Percentiles rank a stretch among this genome's conserved stretches.
Conservation (phyloP, 2,113 vertebrate genomes). For the Callopanchax toddi region DNA sequence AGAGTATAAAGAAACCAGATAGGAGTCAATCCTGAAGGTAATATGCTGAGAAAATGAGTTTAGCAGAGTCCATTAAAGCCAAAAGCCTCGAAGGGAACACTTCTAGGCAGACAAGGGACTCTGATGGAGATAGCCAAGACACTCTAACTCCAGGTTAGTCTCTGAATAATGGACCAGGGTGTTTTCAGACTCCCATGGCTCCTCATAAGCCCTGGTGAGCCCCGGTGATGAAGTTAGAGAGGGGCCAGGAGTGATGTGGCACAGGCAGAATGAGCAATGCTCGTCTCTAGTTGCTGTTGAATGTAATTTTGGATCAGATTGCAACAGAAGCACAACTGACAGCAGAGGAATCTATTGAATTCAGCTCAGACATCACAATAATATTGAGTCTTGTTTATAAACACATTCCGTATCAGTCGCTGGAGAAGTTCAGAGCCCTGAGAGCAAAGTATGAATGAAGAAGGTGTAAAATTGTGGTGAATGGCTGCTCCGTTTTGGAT, state of each 20-base stretch:
- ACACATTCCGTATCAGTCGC: conserved; percentile 67
- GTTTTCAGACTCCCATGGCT: conserved; percentile 73
- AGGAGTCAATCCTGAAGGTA: conserved; percentile 67
- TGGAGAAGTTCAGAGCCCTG: conserved; percentile 28
- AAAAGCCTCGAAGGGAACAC: conserved; percentile 72
- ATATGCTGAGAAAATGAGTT: conserved; percentile 76
- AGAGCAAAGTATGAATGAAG: conserved; percentile 12
- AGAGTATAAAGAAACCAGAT: conserved; percentile 73
- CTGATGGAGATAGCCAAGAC: conserved; percentile 70
- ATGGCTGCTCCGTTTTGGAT: background rate
- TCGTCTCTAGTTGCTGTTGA: conserved; percentile 73
- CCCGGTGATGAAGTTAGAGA: conserved; percentile 78
- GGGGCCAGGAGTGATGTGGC: conserved; percentile 41
- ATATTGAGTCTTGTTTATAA: conserved; percentile 80
- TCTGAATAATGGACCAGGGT: conserved; percentile 73
- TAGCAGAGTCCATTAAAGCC: conserved; percentile 80
- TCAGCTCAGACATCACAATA: conserved; percentile 78
- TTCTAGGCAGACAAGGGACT: conserved; percentile 61
- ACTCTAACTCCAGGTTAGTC: conserved; percentile 70
- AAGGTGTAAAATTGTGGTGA: conserved; percentile 26
- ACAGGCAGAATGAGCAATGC: conserved; percentile 38
- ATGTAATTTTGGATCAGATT: conserved; percentile 75
- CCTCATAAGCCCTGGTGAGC: conserved; percentile 50
- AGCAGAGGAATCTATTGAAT: conserved; percentile 76
- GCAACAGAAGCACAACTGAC: conserved; percentile 73